These are phyloP conservation scores for Synergus japonicus DNA, from an alignment of 2,888 invertebrate species.

Conservation along the genomic window DNA sequence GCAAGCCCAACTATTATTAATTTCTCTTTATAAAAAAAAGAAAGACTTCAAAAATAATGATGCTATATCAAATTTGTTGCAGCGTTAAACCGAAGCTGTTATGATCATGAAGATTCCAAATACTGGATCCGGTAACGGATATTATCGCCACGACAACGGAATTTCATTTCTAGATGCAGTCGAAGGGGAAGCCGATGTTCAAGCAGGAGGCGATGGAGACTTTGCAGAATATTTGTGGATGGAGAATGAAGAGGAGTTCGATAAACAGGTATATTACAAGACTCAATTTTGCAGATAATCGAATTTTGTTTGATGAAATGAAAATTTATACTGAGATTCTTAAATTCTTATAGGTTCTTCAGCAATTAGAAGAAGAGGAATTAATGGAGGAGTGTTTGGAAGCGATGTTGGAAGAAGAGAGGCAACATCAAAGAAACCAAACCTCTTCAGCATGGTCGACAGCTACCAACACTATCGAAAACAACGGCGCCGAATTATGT, in stretches of 20 bases:
- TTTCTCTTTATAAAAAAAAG: no score
- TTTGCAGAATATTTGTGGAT: conserved; percentile 97
- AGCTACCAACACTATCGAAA: conserved; percentile 68
- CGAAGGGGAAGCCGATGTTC: conserved; percentile 75
- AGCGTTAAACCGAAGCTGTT: conserved; percentile 59
- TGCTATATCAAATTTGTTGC: conserved; percentile 44
- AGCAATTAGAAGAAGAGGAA: conserved; percentile 91
- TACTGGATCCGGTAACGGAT: conserved; percentile 74
- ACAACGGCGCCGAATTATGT: conserved; percentile 72
- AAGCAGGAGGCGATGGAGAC: conserved; percentile 80
- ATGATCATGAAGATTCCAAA: conserved; percentile 77
- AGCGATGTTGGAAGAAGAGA: conserved; percentile 88
- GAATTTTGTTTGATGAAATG: conserved; percentile 6
- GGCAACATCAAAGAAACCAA: conserved; percentile 74
- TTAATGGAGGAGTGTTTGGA: conserved; percentile 93
- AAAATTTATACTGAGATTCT: not conserved
- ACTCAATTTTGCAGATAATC: not conserved
- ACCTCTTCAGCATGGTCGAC: conserved; percentile 72
- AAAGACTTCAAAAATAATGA: not conserved
- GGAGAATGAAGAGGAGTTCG: conserved; percentile 96
- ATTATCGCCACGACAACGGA: conserved; percentile 75
- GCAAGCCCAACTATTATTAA: no score
- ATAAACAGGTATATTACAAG: conserved; percentile 84
- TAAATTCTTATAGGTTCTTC: conserved; percentile 83
- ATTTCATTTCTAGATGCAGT: conserved; percentile 70